Base-by-base conservation (phyloP, 1,140 invertebrate species). In the Babylonia areolata region DNA sequence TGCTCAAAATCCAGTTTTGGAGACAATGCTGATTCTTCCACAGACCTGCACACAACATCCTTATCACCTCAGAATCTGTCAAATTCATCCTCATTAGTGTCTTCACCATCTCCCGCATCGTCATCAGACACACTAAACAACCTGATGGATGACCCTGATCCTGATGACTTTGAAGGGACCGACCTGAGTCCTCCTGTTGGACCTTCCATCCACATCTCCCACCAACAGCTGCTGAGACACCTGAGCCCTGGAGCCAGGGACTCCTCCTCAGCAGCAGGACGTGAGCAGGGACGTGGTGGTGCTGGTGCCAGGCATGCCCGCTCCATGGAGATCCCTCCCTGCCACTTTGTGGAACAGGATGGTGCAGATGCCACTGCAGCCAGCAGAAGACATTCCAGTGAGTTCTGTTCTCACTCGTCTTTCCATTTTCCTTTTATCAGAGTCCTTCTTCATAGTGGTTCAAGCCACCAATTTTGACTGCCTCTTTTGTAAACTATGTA, bases 131-230 rank as follows among this genome's bases (percentile, higher is more conserved):
- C 78, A 2, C n/a, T 80, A 33, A 58, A 80, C 33, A 35, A 80
- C 46, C 5, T 77, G 6, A 51, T 80, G 40, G 78, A 80, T 37
- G 20, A 42, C 9, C n/a, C 71, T 11, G 78, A 80, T 28, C 78
- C 78, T 12, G 78, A 80, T 54, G 78, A 80, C 42, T 58, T 80
- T 40, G 78, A 80, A 54, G 78, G 78, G n/a, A 51, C 23, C 31
- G 78, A 80, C 28, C 28, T 15, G n/a, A 80, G 46, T 28, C 78
- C 78, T 33, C 78, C 78, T 20, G 9, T 35, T 9, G 78, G 78
- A 17, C 78, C 78, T 3, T 42, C 78, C n/a, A 80, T 80, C 78
- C 78, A 80, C 46, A 39, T 80, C 12, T 54, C 78, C 78, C 78
- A 54, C 5, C 40, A 40, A 54, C 78, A 80, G 46, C 28, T 80